phyloP scores from a whole-genome alignment of 1,140 invertebrate genomes.

The Pseudomyrmex dendroicus region DNA sequence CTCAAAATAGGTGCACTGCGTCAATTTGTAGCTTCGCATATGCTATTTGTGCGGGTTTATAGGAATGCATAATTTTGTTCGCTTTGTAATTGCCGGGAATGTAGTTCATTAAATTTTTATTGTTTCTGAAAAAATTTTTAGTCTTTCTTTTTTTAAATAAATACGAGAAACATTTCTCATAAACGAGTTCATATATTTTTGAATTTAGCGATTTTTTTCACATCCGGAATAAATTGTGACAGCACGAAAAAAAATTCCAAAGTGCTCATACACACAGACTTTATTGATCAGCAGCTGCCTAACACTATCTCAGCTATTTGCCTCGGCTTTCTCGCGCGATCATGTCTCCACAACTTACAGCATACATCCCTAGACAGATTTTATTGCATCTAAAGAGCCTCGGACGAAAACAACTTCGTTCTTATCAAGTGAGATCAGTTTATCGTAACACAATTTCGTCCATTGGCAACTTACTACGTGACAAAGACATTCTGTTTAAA shows the following conservation, averaged over 20 bases:
- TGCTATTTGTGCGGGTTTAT: neutral
- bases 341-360: conserved; percentile 44
- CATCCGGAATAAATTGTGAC: no score
- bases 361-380: conserved; percentile 31
- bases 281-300: conserved; percentile 49
- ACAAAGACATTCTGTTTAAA: conserved; percentile 23
- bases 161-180: no score
- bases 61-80: no score
- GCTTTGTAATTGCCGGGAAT: neutral
- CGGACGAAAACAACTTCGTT: conserved; percentile 31
- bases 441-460: conserved; percentile 35
- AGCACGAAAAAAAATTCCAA: conserved; percentile 24
- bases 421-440: conserved; percentile 21
- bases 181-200: neutral
- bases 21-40: conserved; percentile 7
- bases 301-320: conserved; percentile 33
- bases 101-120: no score
- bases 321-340: conserved; percentile 36
- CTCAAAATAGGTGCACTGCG: conserved; percentile 26
- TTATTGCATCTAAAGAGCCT: conserved; percentile 34
- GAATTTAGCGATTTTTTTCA: neutral
- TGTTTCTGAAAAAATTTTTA: no score
- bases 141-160: no score
- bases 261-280: neutral
- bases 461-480: neutral